Evolutionary conservation across 2,888 invertebrate species (phyloP).

Genomic region (Pseudococcus jackbeardsleyi): DNA sequence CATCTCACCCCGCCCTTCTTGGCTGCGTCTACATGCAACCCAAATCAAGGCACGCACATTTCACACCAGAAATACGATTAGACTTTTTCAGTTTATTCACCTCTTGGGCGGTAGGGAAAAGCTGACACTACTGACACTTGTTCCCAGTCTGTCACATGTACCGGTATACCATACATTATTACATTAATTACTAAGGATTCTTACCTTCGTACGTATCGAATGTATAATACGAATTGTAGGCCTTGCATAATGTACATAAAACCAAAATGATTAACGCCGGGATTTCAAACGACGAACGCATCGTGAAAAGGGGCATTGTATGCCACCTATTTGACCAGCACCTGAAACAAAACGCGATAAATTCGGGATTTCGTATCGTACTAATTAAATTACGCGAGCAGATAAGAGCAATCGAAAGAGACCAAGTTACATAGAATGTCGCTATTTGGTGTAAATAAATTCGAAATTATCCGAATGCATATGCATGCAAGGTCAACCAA

Average conservation of each 20-base stretch:
- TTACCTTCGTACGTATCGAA: constrained; percentile 34
- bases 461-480: too few relatives aligned
- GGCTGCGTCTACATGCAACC: too few relatives aligned
- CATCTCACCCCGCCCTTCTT: too few relatives aligned
- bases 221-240: not conserved
- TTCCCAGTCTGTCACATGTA: not conserved
- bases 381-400: not conserved
- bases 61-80: not conserved
- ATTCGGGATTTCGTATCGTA: not conserved
- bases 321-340: constrained; percentile 3
- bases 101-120: not conserved
- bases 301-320: not conserved
- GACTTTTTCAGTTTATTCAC: constrained; percentile 30
- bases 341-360: not conserved
- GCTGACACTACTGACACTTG: constrained; percentile 19
- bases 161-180: constrained; percentile 24
- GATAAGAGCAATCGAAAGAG: not conserved
- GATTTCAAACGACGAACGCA: constrained; percentile 7
- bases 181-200: constrained; percentile 54
- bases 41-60: not conserved
- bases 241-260: constrained; percentile 28
- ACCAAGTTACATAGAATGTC: not conserved
- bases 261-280: not conserved
- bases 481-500: too few relatives aligned
- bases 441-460: too few relatives aligned